Evolutionary conservation across 2,888 invertebrate species (phyloP).

Genomic region (Limnephilus auricula): DNA sequence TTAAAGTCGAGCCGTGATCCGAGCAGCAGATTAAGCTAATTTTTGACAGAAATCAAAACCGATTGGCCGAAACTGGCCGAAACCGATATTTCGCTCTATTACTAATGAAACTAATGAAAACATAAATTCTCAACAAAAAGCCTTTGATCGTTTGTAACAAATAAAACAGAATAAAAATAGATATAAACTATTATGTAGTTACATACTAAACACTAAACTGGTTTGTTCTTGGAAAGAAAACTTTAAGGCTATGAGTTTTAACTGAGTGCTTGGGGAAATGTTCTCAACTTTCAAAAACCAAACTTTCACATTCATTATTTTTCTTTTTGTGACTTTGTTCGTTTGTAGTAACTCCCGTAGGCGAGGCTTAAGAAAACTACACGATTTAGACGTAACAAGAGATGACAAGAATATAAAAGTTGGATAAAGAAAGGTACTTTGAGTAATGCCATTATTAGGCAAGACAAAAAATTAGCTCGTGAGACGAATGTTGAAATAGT

Average conservation of each 20-base stretch:
- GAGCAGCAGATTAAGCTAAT: too few species aligned
- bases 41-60: too few species aligned
- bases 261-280: not conserved
- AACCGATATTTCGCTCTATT: too few species aligned
- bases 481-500: not conserved
- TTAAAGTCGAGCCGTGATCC: too few species aligned
- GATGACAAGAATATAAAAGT: not conserved
- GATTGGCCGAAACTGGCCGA: too few species aligned
- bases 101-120: too few species aligned
- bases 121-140: too few species aligned
- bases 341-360: not conserved
- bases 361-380: not conserved
- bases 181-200: not conserved
- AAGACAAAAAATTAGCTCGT: not conserved
- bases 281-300: not conserved
- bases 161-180: not conserved
- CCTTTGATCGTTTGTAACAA: too few species aligned
- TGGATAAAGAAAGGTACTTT: not conserved
- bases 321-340: not conserved
- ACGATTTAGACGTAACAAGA: not conserved
- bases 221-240: not conserved
- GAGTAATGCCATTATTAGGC: not conserved
- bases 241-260: not conserved
- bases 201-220: not conserved
- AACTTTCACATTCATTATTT: not conserved